A percentile compares a stretch with the other conserved stretches of the same genome.
These are phyloP conservation scores for Tenualosa thibaudeaui DNA, from an alignment of 2,797 vertebrate species.

Conservation along the genomic window DNA sequence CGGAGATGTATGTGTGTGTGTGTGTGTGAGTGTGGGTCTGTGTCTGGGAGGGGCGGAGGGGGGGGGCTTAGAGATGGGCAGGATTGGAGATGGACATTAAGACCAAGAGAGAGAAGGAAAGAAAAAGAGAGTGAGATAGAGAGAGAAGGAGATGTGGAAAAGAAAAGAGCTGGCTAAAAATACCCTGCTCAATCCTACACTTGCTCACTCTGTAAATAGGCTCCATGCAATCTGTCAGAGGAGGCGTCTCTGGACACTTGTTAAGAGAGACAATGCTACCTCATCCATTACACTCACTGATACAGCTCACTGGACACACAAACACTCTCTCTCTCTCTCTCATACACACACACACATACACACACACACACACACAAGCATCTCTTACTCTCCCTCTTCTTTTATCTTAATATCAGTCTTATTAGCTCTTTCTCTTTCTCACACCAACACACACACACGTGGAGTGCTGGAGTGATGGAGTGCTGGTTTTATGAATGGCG, in stretches of 20 bases:
- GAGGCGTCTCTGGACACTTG: conserved; percentile 68
- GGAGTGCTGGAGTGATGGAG: background rate
- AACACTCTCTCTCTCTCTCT: conserved; percentile 13
- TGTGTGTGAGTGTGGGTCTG: too few species aligned
- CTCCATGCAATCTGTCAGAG: conserved; percentile 50
- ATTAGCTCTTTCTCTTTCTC: background rate
- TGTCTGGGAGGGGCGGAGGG: background rate
- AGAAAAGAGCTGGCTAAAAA: conserved; percentile 66
- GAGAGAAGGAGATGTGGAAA: conserved; percentile 21
- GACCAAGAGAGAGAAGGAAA: conserved; percentile 38
- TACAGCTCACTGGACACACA: conserved; percentile 50
- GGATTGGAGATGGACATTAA: background rate
- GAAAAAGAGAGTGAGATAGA: conserved; percentile 28
- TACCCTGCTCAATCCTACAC: conserved; percentile 61
- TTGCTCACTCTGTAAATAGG: conserved; percentile 67
- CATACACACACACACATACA: conserved; percentile 29
- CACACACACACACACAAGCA: background rate
- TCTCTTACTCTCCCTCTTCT: background rate
- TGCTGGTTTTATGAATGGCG: conserved; percentile 8
- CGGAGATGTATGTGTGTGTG: background rate
- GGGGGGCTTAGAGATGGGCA: background rate
- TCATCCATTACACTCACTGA: conserved; percentile 63
- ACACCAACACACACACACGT: background rate
- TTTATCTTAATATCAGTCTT: background rate
- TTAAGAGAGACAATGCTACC: conserved; percentile 64